Conservation (phyloP, 2,888 invertebrate genomes). For the Dolomedes plantarius region DNA sequence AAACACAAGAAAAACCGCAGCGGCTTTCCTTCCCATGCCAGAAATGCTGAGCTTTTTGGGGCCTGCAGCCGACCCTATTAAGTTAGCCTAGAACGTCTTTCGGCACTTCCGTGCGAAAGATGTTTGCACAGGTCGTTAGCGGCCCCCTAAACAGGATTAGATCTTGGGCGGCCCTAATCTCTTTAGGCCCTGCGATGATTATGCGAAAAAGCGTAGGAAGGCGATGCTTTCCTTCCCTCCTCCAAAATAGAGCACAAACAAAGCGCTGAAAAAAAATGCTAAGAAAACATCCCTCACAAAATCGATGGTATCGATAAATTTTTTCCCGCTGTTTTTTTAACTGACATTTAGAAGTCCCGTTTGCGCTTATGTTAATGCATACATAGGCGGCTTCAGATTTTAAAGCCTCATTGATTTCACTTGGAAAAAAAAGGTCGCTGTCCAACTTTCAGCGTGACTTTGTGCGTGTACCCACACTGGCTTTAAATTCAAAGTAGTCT, state of each 20-base stretch:
- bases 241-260: conserved; percentile 9
- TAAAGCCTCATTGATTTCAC: conserved; percentile 11
- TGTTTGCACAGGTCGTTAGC: conserved; percentile 73
- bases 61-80: background rate
- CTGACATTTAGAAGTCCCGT: background rate
- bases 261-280: conserved; percentile 29
- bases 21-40: background rate
- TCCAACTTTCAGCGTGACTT: background rate
- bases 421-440: background rate
- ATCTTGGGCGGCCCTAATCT: conserved; percentile 33
- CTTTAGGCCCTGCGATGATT: conserved; percentile 62
- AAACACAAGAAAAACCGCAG: background rate
- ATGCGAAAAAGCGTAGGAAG: conserved; percentile 48
- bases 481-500: conserved; percentile 1
- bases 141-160: conserved; percentile 56
- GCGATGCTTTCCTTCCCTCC: conserved; percentile 7
- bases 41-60: conserved; percentile 33
- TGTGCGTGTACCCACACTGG: background rate
- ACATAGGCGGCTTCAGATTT: conserved; percentile 3
- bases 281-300: conserved; percentile 32
- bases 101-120: conserved; percentile 39
- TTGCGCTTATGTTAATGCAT: conserved; percentile 1
- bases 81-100: conserved; percentile 21
- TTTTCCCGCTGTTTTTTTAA: conserved; percentile 1
- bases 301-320: conserved; percentile 27